A percentile compares a stretch with the other conserved stretches of the same genome.
These are phyloP conservation scores for Dryomyza anilis DNA, from an alignment of 2,888 invertebrate species.

Conservation along the genomic window DNA sequence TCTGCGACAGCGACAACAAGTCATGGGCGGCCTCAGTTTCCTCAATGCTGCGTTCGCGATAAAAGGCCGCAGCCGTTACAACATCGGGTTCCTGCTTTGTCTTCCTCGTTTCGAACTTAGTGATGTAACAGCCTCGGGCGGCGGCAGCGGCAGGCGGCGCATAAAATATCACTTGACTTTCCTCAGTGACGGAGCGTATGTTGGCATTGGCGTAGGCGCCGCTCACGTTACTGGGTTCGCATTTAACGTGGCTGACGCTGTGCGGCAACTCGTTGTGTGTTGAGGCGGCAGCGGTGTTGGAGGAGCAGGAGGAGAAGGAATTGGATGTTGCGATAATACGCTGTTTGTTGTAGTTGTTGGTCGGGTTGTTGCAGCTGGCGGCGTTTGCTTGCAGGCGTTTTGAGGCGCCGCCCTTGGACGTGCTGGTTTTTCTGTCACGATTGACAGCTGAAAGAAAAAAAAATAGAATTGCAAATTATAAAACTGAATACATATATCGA, in stretches of 20 bases:
- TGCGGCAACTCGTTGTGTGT: not conserved
- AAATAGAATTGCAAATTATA: too few relatives aligned
- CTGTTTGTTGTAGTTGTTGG: slow-evolving; percentile 38
- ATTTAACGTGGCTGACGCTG: slow-evolving; percentile 9
- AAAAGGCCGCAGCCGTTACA: slow-evolving; percentile 33
- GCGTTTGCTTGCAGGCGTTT: too few relatives aligned
- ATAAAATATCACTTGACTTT: slow-evolving; percentile 60
- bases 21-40: slow-evolving; percentile 91
- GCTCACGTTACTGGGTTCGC: slow-evolving; percentile 1
- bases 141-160: slow-evolving; percentile 55
- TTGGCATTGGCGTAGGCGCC: too few relatives aligned
- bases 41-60: slow-evolving; percentile 72
- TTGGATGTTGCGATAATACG: too few relatives aligned
- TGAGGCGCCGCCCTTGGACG: not conserved
- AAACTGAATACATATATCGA: too few relatives aligned
- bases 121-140: too few relatives aligned
- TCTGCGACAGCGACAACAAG: slow-evolving; percentile 75
- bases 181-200: slow-evolving; percentile 43
- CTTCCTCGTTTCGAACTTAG: slow-evolving; percentile 9
- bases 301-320: slow-evolving; percentile 1
- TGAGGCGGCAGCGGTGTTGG: not conserved
- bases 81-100: slow-evolving; percentile 29
- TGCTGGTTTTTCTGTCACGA: slow-evolving; percentile 35
- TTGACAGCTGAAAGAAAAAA: slow-evolving; percentile 38
- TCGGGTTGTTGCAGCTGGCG: not conserved